Conservation (phyloP, 2,113 vertebrate genomes). For the Anas platyrhynchos region DNA sequence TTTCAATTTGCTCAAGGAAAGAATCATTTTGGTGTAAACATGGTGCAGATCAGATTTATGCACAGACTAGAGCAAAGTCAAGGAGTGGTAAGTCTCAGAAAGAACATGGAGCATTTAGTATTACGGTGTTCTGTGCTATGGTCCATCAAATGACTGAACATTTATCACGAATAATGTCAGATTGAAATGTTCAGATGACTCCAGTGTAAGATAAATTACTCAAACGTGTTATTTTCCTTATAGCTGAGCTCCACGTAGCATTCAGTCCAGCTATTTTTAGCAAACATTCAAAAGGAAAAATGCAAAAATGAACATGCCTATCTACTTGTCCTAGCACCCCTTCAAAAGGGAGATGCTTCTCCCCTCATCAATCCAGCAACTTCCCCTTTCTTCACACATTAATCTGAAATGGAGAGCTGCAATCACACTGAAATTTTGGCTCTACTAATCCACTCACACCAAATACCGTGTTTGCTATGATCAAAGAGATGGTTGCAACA, state of each 20-base stretch:
- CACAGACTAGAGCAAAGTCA: neutral
- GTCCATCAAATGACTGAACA: neutral
- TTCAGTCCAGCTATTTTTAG: neutral
- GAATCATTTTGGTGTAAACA: neutral
- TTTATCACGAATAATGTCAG: neutral
- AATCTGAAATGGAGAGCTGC: neutral
- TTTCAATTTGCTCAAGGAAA: neutral
- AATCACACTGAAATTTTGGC: neutral
- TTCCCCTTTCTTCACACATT: neutral
- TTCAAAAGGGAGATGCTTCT: neutral
- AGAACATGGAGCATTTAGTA: neutral
- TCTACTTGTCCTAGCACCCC: neutral
- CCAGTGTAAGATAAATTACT: neutral
- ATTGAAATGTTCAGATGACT: neutral
- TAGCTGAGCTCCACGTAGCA: neutral
- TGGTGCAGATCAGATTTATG: neutral
- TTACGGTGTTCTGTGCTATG: neutral
- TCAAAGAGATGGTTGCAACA: constrained; percentile 30
- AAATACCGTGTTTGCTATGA: neutral
- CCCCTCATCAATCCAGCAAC: neutral
- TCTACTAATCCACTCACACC: neutral
- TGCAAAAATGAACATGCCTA: constrained; percentile 8
- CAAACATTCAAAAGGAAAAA: neutral
- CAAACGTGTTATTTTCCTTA: neutral
- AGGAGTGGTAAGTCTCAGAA: neutral